Evolutionary conservation across 2,888 invertebrate species (phyloP).

Genomic region (Metacarcinus magister): DNA sequence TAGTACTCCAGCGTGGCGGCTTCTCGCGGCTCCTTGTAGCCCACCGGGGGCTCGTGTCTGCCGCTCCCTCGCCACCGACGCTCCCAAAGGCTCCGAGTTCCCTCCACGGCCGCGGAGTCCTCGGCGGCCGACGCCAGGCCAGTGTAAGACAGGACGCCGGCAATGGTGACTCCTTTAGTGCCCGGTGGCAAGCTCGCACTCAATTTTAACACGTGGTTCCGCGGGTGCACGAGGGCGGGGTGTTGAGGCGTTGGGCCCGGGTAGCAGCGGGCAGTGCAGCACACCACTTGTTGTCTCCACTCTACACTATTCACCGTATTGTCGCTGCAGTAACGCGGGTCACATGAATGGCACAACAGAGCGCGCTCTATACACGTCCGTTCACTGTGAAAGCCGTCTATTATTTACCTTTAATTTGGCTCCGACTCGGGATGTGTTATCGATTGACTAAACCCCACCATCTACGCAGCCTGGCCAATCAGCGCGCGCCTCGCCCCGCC

Average conservation of each 20-base stretch:
- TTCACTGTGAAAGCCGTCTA: slow-evolving; percentile 83
- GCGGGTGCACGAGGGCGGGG: slow-evolving; percentile 47
- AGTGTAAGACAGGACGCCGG: slow-evolving; percentile 73
- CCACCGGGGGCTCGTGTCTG: slow-evolving; percentile 65
- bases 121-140: slow-evolving; percentile 73
- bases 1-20: slow-evolving; percentile 82
- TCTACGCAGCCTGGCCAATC: slow-evolving; percentile 75
- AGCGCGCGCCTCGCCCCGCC: slow-evolving; percentile 72
- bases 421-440: slow-evolving; percentile 82
- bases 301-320: slow-evolving; percentile 82
- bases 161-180: slow-evolving; percentile 70
- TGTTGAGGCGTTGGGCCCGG: no score
- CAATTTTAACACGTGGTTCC: slow-evolving; percentile 64
- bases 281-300: slow-evolving; percentile 79
- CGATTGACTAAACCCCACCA: slow-evolving; percentile 81
- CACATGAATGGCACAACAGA: slow-evolving; percentile 82
- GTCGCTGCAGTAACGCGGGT: slow-evolving; percentile 75
- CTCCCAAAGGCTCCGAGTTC: slow-evolving; percentile 72
- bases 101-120: slow-evolving; percentile 73
- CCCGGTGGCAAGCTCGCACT: slow-evolving; percentile 62
- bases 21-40: slow-evolving; percentile 74
- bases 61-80: slow-evolving; percentile 73
- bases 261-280: not conserved
- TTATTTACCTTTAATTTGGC: slow-evolving; percentile 83
- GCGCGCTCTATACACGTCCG: slow-evolving; percentile 82